A percentile compares a stretch with the other conserved stretches of the same genome.
Conservation (phyloP, 2,888 invertebrate genomes). For the Dione vanillae region DNA sequence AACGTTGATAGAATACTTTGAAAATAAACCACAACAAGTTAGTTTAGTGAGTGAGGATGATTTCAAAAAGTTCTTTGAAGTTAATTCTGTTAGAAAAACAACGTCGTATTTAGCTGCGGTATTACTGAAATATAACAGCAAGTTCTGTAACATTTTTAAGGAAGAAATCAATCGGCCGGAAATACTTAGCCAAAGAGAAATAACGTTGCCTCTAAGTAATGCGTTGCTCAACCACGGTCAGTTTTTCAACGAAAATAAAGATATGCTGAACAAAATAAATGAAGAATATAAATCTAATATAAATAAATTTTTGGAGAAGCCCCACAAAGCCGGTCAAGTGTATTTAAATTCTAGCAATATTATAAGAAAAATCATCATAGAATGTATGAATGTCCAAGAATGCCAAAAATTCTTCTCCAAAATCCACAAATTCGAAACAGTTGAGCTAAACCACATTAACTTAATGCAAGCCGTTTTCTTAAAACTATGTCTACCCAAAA, state of each 20-base stretch:
- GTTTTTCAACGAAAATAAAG: slow-evolving; percentile 68
- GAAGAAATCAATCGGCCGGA: slow-evolving; percentile 73
- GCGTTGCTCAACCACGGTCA: slow-evolving; percentile 71
- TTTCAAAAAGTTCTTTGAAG: slow-evolving; percentile 80
- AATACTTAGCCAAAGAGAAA: slow-evolving; percentile 84
- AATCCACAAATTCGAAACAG: slow-evolving; percentile 85
- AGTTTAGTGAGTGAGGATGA: slow-evolving; percentile 76
- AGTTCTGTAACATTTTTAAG: slow-evolving; percentile 74
- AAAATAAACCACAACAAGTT: slow-evolving; percentile 85
- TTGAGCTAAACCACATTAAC: slow-evolving; percentile 84
- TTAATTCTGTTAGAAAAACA: slow-evolving; percentile 81
- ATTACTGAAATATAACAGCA: slow-evolving; percentile 81
- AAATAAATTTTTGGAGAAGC: slow-evolving; percentile 86
- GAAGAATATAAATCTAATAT: slow-evolving; percentile 86
- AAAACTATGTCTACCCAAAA: slow-evolving; percentile 71
- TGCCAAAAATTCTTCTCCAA: slow-evolving; percentile 84
- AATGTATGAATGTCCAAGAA: slow-evolving; percentile 84
- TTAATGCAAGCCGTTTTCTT: slow-evolving; percentile 82
- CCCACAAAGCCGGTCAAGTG: slow-evolving; percentile 87
- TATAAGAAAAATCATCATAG: slow-evolving; percentile 84
- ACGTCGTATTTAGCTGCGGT: slow-evolving; percentile 84
- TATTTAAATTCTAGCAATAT: slow-evolving; percentile 85
- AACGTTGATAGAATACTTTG: slow-evolving; percentile 82
- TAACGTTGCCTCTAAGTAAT: slow-evolving; percentile 86
- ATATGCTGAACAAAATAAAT: slow-evolving; percentile 81